A percentile compares a stretch with the other conserved stretches of the same genome.
Conservation (phyloP, 2,113 vertebrate genomes). For the Urocolius indicus region DNA sequence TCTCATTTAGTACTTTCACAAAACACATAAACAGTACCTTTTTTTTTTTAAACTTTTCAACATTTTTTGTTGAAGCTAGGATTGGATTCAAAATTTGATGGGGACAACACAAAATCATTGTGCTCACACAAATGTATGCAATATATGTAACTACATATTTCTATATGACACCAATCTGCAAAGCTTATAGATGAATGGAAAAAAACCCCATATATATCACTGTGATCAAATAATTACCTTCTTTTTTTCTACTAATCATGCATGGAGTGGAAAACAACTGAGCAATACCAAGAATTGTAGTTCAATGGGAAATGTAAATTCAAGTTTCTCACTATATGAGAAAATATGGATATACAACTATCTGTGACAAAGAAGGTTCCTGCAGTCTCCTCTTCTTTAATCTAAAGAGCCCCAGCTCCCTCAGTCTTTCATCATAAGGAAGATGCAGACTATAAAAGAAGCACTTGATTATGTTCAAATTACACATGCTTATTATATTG, state of each 20-base stretch:
- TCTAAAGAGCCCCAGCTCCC: too few relatives aligned
- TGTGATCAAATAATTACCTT: background rate
- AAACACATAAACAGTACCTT: accelerated
- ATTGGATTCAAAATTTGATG: background rate
- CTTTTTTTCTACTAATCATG: background rate
- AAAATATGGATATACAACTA: background rate
- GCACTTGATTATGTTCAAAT: background rate
- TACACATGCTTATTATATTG: background rate
- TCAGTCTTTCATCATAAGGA: background rate
- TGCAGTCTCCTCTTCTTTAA: background rate
- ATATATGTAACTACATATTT: background rate
- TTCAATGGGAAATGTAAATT: background rate
- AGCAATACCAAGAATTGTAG: background rate
- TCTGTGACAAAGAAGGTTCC: background rate
- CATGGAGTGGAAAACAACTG: background rate
- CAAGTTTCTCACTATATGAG: background rate
- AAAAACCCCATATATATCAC: accelerated
- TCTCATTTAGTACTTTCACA: background rate
- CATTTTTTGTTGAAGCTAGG: background rate
- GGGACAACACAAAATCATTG: background rate
- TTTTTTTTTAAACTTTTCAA: background rate
- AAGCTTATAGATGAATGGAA: background rate
- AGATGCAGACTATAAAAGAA: background rate
- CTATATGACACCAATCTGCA: background rate
- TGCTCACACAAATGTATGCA: too few relatives aligned